These are phyloP conservation scores for Abscondita cerata DNA, from an alignment of 2,888 invertebrate species.

Conservation along the genomic window DNA sequence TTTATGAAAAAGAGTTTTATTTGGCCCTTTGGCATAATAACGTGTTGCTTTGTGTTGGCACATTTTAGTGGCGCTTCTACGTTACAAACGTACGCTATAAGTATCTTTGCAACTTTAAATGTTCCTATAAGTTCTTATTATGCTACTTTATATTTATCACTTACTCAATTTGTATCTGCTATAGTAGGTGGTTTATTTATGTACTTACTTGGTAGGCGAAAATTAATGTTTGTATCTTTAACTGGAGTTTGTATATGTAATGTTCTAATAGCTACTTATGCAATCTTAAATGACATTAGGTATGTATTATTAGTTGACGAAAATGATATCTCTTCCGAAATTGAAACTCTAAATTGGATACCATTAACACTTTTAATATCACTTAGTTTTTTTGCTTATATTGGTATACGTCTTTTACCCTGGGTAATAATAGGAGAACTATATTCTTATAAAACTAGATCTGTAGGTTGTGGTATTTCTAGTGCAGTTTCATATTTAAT, in stretches of 20 bases:
- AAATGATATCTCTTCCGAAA: not conserved
- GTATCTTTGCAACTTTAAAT: constrained; percentile 73
- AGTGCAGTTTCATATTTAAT: constrained; percentile 79
- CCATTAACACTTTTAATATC: constrained; percentile 71
- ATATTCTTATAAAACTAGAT: constrained; percentile 71
- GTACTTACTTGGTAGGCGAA: constrained; percentile 76
- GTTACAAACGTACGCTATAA: constrained; percentile 76
- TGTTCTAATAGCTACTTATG: not conserved
- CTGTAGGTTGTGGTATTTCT: constrained; percentile 75
- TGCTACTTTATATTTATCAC: constrained; percentile 75
- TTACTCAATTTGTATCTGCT: constrained; percentile 73
- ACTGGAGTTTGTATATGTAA: constrained; percentile 57
- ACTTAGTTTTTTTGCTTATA: constrained; percentile 73
- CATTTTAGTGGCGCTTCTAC: constrained; percentile 80
- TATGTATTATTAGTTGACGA: not conserved
- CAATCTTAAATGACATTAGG: not conserved
- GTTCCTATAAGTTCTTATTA: constrained; percentile 79
- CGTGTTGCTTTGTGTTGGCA: constrained; percentile 73
- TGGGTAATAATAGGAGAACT: constrained; percentile 86
- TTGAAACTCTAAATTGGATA: constrained; percentile 62
- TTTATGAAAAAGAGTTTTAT: constrained; percentile 69
- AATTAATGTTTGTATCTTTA: constrained; percentile 71
- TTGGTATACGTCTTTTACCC: constrained; percentile 74
- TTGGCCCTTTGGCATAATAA: constrained; percentile 71
- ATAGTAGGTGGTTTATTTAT: constrained; percentile 70